phyloP scores from a whole-genome alignment of 1,140 invertebrate genomes.

The Zaprionus ornatus region DNA sequence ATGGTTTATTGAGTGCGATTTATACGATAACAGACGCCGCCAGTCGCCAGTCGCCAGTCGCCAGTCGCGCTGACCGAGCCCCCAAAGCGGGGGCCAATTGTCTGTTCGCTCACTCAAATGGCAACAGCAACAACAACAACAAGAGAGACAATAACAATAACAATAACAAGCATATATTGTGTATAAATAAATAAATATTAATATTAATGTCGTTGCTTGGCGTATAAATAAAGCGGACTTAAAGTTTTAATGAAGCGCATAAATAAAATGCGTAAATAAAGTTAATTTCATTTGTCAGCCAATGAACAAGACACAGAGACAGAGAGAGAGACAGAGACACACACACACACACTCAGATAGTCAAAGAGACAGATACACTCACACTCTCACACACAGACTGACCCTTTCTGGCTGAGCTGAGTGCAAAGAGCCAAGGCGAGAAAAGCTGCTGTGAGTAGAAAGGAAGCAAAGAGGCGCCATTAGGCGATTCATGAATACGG shows the following conservation, averaged over 20 bases:
- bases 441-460: slow-evolving; percentile 18
- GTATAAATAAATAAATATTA: slow-evolving; percentile 62
- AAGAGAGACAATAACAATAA: slow-evolving; percentile 29
- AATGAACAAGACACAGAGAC: slow-evolving; percentile 16
- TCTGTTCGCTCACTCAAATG: slow-evolving; percentile 45
- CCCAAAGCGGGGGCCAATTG: slow-evolving; percentile 52
- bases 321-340: slow-evolving; percentile 6
- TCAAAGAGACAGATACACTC: neutral
- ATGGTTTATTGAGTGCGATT: slow-evolving; percentile 82
- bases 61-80: slow-evolving; percentile 11
- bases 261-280: slow-evolving; percentile 78
- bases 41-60: slow-evolving; percentile 36
- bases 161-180: slow-evolving; percentile 29
- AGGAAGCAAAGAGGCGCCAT: slow-evolving; percentile 1
- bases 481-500: slow-evolving; percentile 12
- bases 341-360: slow-evolving; percentile 13
- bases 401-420: neutral
- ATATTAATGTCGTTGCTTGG: slow-evolving; percentile 58
- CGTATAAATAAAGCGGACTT: slow-evolving; percentile 72
- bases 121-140: slow-evolving; percentile 31
- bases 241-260: slow-evolving; percentile 80
- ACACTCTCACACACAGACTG: neutral
- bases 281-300: slow-evolving; percentile 66
- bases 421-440: neutral
- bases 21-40: slow-evolving; percentile 70